A percentile compares a stretch with the other conserved stretches of the same genome.
Conservation (phyloP, 2,888 invertebrate species). For the Notodromas monacha region DNA sequence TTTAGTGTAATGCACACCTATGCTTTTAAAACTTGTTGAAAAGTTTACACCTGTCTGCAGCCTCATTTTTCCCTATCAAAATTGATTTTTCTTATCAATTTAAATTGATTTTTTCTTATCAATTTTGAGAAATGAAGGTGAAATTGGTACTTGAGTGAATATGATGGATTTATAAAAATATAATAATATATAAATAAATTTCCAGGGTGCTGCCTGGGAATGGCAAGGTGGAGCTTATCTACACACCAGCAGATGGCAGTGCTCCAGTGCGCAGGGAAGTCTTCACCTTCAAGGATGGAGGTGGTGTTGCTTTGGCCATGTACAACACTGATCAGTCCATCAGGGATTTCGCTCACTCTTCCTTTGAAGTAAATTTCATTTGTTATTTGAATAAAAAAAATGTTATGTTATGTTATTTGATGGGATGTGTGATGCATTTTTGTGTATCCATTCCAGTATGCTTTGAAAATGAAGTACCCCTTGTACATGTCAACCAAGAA, state of each 20-base stretch:
- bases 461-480: conserved; percentile 49
- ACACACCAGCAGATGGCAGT: conserved; percentile 25
- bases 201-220: too few species aligned
- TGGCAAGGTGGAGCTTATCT: conserved; percentile 32
- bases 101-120: too few species aligned
- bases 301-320: conserved; percentile 52
- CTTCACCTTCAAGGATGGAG: conserved; percentile 32
- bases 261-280: conserved; percentile 24
- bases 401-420: conserved; percentile 4
- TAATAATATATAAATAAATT: too few species aligned
- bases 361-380: conserved; percentile 30
- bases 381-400: conserved; percentile 5
- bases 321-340: conserved; percentile 69
- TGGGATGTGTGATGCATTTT: too few species aligned
- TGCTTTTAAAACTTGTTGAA: too few species aligned
- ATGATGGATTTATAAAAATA: too few species aligned
- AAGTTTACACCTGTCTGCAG: too few species aligned
- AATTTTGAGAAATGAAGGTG: too few species aligned
- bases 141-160: too few species aligned
- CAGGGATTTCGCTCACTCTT: conserved; percentile 44
- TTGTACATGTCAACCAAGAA: conserved; percentile 69
- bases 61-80: too few species aligned
- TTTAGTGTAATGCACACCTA: too few species aligned
- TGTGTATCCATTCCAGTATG: conserved; percentile 21
- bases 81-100: too few species aligned